Base-by-base conservation (phyloP, 2,797 vertebrate genomes). In the Uromys caudimaculatus region DNA sequence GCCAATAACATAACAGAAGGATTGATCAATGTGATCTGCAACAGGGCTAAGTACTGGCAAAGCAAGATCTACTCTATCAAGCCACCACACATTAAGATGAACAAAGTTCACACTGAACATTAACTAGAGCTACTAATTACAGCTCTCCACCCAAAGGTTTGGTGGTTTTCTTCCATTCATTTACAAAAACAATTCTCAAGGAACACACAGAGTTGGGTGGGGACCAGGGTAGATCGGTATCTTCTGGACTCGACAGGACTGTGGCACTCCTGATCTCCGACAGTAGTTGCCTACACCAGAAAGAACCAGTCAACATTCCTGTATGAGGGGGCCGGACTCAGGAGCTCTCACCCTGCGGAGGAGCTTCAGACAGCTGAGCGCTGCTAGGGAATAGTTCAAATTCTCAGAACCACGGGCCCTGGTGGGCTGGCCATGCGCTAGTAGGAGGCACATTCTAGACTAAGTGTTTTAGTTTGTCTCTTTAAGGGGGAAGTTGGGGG, bases 21-120 rank as follows among this genome's bases (percentile, higher is more conserved):
- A 89, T 4, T 91, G 27, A 93, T 52, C 69, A 78, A 54, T 73
- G 73, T 52, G 56, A 96, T 86, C 16, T 87, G 10, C 5, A 95
- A 82, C 56, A 93, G 11, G 44, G 35, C 27, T 76, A 93, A 82
- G n/a, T 60, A 89, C 3, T 93, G 29, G 29, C 82, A 95, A 91
- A 44, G 19, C 23, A 84, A 58, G 2, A 84, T 23, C 62, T 92
- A 94, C 79, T 62, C 78, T 93, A 88, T 89, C 19, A 93, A 91
- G 76, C 81, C 86, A 52, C 32, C 95, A 83, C 35, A 32, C 3
- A 82, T 64, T 89, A 96, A 94, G 71, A 58, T 29, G 60, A 87
- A 82, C 54, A 87, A 41, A 90, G 1, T 82, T 75, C 10, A 89
- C 0, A 41, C n/a, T 73, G 35, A 60, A 83, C 76, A 90, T 19